These are phyloP conservation scores for Cecropterus lyciades DNA, from an alignment of 1,140 invertebrate species.

Conservation along the genomic window DNA sequence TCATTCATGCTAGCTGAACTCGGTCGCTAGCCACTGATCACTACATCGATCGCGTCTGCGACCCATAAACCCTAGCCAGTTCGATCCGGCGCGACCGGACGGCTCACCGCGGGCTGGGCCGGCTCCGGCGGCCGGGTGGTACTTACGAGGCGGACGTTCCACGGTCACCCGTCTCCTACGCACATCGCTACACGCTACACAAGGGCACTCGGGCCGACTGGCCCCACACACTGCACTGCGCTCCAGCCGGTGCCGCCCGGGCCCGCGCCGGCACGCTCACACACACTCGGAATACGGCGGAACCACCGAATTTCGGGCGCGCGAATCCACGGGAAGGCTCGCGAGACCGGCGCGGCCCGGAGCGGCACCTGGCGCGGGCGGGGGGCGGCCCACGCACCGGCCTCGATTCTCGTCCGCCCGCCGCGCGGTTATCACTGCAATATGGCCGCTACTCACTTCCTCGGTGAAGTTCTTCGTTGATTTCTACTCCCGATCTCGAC, in stretches of 20 bases:
- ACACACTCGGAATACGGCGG: slow-evolving; percentile 72
- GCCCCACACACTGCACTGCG: slow-evolving; percentile 75
- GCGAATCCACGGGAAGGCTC: slow-evolving; percentile 81
- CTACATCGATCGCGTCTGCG: slow-evolving; percentile 50
- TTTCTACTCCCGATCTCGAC: slow-evolving; percentile 82
- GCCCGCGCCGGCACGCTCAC: slow-evolving; percentile 72
- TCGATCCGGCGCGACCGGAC: slow-evolving; percentile 45
- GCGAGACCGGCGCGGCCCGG: slow-evolving; percentile 78
- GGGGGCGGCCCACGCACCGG: slow-evolving; percentile 83
- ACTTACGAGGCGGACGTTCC: slow-evolving; percentile 78
- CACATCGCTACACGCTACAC: slow-evolving; percentile 66
- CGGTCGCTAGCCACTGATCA: slow-evolving; percentile 52
- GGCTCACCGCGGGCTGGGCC: slow-evolving; percentile 39
- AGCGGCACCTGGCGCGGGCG: slow-evolving; percentile 82
- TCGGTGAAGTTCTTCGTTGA: slow-evolving; percentile 83
- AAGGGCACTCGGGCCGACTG: slow-evolving; percentile 72
- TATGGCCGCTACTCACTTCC: slow-evolving; percentile 84
- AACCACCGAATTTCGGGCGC: slow-evolving; percentile 78
- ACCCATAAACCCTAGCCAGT: slow-evolving; percentile 50
- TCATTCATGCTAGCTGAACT: slow-evolving; percentile 67
- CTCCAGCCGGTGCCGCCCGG: slow-evolving; percentile 61
- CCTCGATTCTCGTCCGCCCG: slow-evolving; percentile 83
- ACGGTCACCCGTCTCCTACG: slow-evolving; percentile 75
- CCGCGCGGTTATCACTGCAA: slow-evolving; percentile 84
- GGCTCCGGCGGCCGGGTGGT: slow-evolving; percentile 58